Conservation (phyloP, 2,797 vertebrate genomes). For the Tarsius wallacei region DNA sequence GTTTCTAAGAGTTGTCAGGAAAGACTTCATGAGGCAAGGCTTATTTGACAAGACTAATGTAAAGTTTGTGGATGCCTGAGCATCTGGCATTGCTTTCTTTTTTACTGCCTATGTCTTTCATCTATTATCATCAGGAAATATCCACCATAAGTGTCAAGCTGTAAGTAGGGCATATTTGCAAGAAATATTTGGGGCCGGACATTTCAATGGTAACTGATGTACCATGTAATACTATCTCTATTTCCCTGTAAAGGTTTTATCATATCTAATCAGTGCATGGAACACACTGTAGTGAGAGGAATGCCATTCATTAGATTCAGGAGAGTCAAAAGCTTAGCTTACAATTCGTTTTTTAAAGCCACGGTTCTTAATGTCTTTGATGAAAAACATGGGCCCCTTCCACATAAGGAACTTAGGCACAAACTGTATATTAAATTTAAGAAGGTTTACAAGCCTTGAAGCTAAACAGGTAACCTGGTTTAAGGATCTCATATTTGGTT, state of each 20-base stretch:
- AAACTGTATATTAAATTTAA: not conserved
- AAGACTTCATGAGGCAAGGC: not conserved
- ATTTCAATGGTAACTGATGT: not conserved
- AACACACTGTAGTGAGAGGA: not conserved
- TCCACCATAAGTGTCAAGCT: not conserved
- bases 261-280: not conserved
- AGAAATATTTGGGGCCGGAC: not conserved
- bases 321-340: not conserved
- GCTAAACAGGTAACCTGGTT: not conserved
- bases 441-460: not conserved
- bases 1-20: not conserved
- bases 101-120: not conserved
- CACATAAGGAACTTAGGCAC: not conserved
- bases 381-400: not conserved
- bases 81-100: not conserved
- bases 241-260: constrained; percentile 13
- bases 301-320: constrained; percentile 40
- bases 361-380: not conserved
- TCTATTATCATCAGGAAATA: constrained; percentile 20
- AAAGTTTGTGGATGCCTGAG: not conserved
- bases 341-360: not conserved
- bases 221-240: not conserved
- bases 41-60: constrained; percentile 12
- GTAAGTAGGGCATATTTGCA: not conserved
- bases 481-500: not conserved